Evolutionary conservation across 2,888 invertebrate species (phyloP).

Genomic region (Scaptomyza caliginosa): DNA sequence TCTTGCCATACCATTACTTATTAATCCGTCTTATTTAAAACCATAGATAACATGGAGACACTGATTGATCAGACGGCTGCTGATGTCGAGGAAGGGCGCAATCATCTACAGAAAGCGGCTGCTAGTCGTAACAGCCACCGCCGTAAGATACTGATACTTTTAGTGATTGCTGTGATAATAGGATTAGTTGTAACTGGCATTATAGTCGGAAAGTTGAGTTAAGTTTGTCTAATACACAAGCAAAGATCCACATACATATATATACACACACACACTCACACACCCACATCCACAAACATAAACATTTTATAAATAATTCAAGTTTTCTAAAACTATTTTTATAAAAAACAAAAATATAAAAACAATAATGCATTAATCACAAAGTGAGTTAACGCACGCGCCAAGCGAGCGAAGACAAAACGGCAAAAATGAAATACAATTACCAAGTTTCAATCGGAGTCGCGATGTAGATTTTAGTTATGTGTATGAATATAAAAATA

Average conservation of each 20-base stretch:
- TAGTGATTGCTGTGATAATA: slow-evolving; percentile 88
- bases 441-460: slow-evolving; percentile 39
- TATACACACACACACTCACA: slow-evolving; percentile 22
- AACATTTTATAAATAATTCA: slow-evolving; percentile 40
- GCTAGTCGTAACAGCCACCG: slow-evolving; percentile 91
- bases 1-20: no score
- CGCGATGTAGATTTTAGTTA: slow-evolving; percentile 53
- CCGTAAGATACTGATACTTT: slow-evolving; percentile 89
- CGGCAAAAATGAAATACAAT: slow-evolving; percentile 33
- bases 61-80: slow-evolving; percentile 90
- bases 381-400: slow-evolving; percentile 54
- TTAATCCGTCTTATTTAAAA: slow-evolving; percentile 1
- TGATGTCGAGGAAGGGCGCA: slow-evolving; percentile 91
- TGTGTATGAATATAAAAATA: slow-evolving; percentile 55
- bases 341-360: slow-evolving; percentile 57
- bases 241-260: slow-evolving; percentile 8
- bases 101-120: slow-evolving; percentile 92
- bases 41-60: slow-evolving; percentile 91
- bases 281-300: slow-evolving; percentile 34
- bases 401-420: slow-evolving; percentile 57
- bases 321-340: slow-evolving; percentile 75
- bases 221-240: slow-evolving; percentile 75
- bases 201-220: slow-evolving; percentile 86
- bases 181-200: slow-evolving; percentile 89
- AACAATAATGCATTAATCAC: slow-evolving; percentile 64